Evolutionary conservation across 2,797 vertebrate genomes (phyloP), one percentile per base, ranked within the genome.

Genomic region (Macroramphosus scolopax): DNA sequence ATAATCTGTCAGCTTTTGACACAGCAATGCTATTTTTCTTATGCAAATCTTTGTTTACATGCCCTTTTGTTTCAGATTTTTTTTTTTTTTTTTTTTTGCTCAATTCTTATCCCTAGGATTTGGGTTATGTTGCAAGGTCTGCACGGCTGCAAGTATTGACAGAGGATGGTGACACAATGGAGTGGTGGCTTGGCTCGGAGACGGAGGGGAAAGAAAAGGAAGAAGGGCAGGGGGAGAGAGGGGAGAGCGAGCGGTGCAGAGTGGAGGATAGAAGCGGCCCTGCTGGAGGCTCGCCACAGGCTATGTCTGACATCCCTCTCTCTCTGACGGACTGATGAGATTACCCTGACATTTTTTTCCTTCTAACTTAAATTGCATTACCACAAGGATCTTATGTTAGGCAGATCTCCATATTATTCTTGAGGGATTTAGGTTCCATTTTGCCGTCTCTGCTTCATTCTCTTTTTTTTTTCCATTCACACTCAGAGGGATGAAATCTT

Each of bases 261-360:
- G 84, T 52, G 82, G 80, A 75, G 81, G 73, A 84, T 68, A 60
- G 83, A 73, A 82, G 80, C 48, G 66, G 61, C 75, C 81, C 78
- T 46, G 79, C 74, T 89, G 81, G 79, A 90, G 87, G 87, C 72
- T 85, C 68, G 89, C 89, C 86, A 87, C 85, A 81, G 88, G 90
- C 87, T 86, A 87, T 78, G 88, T 91, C 78, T 90, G 87, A 91
- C 84, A 85, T 89, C 67, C 60, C n/a, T n/a, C 83, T 86, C 87
- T 78, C 89, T 89, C 84, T 76, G 80, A 91, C 77, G 80, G 82
- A 87, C 87, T 91, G 87, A 91, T 91, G 89, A 93, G 89, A 86
- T 88, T 87, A 91, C 70, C 73, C 68, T 86, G 88, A 89, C 82
- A 85, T 88, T 86, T 82, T 84, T 78, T 83, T 63, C 66, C 73